Evolutionary conservation across 2,113 vertebrate genomes (phyloP).

Genomic region (human (Homo sapiens)): DNA sequence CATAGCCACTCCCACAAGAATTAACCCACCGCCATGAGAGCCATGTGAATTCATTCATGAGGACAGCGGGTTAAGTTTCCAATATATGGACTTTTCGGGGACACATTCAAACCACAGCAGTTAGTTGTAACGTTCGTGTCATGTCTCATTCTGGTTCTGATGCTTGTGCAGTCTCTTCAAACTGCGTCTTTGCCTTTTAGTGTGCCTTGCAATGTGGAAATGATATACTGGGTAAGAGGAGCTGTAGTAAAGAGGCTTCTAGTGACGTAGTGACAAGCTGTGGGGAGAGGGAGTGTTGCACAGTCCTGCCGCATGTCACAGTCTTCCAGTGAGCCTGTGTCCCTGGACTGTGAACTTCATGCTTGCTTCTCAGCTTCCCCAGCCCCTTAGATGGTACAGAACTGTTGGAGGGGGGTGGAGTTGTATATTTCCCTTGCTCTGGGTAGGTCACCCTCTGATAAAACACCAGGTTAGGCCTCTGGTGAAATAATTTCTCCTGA

Average conservation of each 20-base stretch:
- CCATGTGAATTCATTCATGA: not conserved
- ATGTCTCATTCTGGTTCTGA: not conserved
- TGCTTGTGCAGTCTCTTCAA: not conserved
- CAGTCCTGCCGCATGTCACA: too few relatives aligned
- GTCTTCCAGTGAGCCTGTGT: not conserved
- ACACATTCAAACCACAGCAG: not conserved
- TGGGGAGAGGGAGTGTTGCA: too few relatives aligned
- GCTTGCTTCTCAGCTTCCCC: not conserved
- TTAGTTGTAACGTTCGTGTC: not conserved
- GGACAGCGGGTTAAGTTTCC: not conserved
- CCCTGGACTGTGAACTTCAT: not conserved
- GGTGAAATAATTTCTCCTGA: not conserved
- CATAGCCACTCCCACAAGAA: not conserved
- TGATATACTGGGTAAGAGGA: not conserved
- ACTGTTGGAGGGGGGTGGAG: not conserved
- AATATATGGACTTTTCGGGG: not conserved
- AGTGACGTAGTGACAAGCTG: not conserved
- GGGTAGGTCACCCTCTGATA: too few relatives aligned
- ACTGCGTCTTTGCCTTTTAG: not conserved
- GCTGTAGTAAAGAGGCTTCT: not conserved
- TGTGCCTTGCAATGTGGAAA: not conserved
- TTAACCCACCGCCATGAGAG: not conserved
- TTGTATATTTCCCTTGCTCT: not conserved
- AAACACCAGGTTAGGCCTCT: not conserved
- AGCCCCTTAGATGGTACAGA: not conserved